Percentiles rank a stretch among this genome's conserved stretches.
Evolutionary conservation across 2,888 invertebrate species (phyloP).

Genomic region (Ferrisia virgata): DNA sequence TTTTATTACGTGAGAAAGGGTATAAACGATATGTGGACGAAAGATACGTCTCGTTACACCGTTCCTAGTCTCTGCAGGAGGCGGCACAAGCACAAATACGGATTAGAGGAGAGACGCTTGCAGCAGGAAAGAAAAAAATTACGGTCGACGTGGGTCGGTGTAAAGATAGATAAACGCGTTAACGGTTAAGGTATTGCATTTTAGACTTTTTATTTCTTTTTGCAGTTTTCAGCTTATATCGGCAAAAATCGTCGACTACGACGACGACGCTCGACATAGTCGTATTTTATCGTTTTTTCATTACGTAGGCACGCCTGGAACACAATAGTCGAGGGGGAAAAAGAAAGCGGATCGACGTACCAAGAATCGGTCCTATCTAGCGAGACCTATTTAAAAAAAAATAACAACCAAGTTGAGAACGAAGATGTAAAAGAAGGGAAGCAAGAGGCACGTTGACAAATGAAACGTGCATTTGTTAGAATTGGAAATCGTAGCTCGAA

Average conservation of each 20-base stretch:
- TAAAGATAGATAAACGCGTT: conserved; percentile 1
- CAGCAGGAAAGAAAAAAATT: not conserved
- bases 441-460: not conserved
- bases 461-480: not conserved
- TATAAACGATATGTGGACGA: not conserved
- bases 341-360: not conserved
- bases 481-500: not conserved
- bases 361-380: not conserved
- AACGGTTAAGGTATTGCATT: not conserved
- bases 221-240: not conserved
- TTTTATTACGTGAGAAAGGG: not conserved
- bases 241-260: not conserved
- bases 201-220: not conserved
- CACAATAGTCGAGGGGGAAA: not conserved
- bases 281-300: conserved; percentile 15
- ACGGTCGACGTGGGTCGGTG: not conserved
- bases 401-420: not conserved
- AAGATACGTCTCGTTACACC: no score
- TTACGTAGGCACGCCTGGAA: not conserved
- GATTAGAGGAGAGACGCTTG: not conserved
- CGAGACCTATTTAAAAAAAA: not conserved
- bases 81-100: not conserved
- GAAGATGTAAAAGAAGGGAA: not conserved
- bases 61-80: not conserved
- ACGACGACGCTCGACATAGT: not conserved